Evolutionary conservation across 2,888 invertebrate species (phyloP).

Genomic region (Volucella inanis): DNA sequence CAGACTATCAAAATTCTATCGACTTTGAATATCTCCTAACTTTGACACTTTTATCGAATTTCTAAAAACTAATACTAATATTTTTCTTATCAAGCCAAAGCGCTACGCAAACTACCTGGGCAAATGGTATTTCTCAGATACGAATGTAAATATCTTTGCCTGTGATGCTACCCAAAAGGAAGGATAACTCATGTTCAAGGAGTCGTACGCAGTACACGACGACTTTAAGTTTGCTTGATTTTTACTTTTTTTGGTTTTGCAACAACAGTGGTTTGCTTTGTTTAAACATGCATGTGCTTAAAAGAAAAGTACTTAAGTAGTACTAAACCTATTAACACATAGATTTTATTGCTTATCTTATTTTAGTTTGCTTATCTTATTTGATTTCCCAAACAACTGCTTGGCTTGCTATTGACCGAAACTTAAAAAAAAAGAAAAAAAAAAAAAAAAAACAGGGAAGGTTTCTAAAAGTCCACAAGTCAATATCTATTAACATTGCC

Average conservation of each 20-base stretch:
- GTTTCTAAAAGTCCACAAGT: too few relatives aligned
- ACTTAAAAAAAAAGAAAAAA: too few relatives aligned
- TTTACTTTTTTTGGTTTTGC: background rate
- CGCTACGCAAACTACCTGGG: background rate
- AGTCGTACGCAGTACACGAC: conserved; percentile 35
- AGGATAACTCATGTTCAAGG: conserved; percentile 63
- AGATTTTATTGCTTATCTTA: too few relatives aligned
- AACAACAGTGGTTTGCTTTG: background rate
- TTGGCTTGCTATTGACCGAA: too few relatives aligned
- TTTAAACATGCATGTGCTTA: background rate
- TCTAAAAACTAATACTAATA: background rate
- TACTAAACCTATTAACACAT: too few relatives aligned
- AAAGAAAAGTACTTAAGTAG: too few relatives aligned
- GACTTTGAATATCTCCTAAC: conserved; percentile 7
- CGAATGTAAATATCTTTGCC: background rate
- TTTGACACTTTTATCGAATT: background rate
- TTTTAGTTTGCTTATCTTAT: too few relatives aligned
- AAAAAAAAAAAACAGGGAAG: too few relatives aligned
- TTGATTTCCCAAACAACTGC: too few relatives aligned
- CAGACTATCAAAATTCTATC: conserved; percentile 5
- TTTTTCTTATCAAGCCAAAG: conserved; percentile 1
- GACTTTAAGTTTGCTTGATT: conserved; percentile 13
- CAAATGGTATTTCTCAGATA: conserved; percentile 1
- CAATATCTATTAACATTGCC: too few relatives aligned
- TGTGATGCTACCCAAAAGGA: background rate